Base-by-base conservation (phyloP, 2,113 vertebrate genomes). In the Numenius arquata region DNA sequence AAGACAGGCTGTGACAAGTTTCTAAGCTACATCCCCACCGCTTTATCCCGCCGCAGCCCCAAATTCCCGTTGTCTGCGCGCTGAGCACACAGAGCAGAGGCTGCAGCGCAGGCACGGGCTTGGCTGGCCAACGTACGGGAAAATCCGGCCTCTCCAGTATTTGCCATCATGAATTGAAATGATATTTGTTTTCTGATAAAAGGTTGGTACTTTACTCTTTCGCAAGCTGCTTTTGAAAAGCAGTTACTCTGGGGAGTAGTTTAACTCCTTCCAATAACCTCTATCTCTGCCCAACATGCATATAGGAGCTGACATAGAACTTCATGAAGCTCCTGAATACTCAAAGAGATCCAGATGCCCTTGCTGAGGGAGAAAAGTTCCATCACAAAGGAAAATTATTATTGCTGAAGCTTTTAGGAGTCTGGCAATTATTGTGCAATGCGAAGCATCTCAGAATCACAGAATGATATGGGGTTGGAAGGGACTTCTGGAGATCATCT, bases 181-280 rank as follows among this genome's bases (percentile, higher is more conserved):
- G 0, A 40, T 96, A 11, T 96, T 95, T 97, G 81, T 70, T 95
- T 89, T 96, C 91, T 87, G 92, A 96, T 95, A 97, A 95, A 73
- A 52, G 17, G 15, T 14, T 89, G 87, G 89, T 70, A 95, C 92
- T 96, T 97, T 93, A 95, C 86, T 93, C 96, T 92, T 94, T 95
- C 1, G 1, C 14, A 85, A 96, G 66, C 38, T 72, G 18, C 63
- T 87, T 88, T n/a, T n/a, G 38, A 27, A 81, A 70, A 89, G 87
- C 53, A 56, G 76, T 73, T 89, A 32, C 66, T 82, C 58, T 8
- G 17, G 22, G 45, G 66, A 91, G 50, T 34, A 68, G 48, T 92
- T 94, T 94, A 95, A 96, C 95, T 93, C 96, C 70, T 90, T 84
- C 34, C 40, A 53, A 66, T 40, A 38, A 65, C 40, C 8, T 47